These are phyloP conservation scores for Premnoplex brunnescens DNA, from an alignment of 2,797 vertebrate species.

Conservation along the genomic window DNA sequence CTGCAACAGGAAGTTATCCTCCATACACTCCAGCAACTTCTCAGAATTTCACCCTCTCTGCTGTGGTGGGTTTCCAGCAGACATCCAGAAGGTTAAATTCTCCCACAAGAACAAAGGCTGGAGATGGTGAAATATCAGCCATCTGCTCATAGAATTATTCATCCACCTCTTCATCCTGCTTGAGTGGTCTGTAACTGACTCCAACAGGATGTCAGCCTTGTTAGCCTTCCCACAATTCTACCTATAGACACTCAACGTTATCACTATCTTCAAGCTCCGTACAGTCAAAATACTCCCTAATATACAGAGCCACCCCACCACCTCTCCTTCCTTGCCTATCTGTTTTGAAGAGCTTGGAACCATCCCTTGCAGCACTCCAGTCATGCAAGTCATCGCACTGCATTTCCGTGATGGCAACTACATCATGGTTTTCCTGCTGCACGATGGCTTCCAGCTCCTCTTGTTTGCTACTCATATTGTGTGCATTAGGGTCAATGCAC, in stretches of 20 bases:
- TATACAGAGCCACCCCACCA: background rate
- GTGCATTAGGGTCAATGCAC: background rate
- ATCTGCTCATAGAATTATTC: background rate
- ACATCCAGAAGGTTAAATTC: background rate
- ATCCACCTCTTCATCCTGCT: background rate
- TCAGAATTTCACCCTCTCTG: background rate
- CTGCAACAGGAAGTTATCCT: background rate
- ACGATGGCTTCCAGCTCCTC: background rate
- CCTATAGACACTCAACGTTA: background rate
- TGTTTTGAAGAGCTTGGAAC: background rate
- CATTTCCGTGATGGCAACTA: background rate
- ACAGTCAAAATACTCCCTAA: background rate
- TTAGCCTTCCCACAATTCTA: background rate
- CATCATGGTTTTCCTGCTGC: background rate
- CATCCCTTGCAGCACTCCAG: background rate
- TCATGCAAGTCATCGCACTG: background rate
- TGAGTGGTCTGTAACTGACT: background rate
- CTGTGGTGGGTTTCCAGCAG: background rate
- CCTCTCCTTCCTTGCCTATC: background rate
- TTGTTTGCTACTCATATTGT: background rate
- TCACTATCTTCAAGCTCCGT: background rate
- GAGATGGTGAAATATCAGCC: background rate
- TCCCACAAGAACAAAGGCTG: background rate
- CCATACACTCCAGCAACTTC: too few relatives aligned
- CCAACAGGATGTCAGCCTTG: background rate